phyloP scores from a whole-genome alignment of 1,140 invertebrate genomes.

The Copidosoma floridanum region DNA sequence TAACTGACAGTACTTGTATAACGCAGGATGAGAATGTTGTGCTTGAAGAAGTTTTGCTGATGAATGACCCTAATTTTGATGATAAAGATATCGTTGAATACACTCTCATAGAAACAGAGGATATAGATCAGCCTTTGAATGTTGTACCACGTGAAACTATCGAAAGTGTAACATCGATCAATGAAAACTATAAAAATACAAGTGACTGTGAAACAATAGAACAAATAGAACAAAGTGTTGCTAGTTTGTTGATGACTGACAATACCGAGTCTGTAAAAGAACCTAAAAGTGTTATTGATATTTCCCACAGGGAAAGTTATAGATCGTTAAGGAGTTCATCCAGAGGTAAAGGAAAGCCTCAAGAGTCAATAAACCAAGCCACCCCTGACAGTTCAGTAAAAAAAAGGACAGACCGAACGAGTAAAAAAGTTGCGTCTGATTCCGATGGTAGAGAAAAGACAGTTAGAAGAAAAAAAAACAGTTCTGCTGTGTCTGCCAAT shows the following conservation, averaged over 20 bases:
- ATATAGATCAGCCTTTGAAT: conserved; percentile 39
- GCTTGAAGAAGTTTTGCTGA: conserved; percentile 41
- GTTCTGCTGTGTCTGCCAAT: conserved; percentile 26
- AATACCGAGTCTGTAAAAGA: conserved; percentile 16
- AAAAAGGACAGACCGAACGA: neutral
- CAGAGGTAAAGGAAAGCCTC: no score
- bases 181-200: conserved; percentile 26
- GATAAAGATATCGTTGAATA: conserved; percentile 42
- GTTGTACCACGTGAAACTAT: conserved; percentile 29
- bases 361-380: no score
- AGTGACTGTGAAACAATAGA: conserved; percentile 25
- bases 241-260: no score
- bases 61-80: conserved; percentile 35
- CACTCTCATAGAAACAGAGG: conserved; percentile 45
- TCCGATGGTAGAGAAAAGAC: conserved; percentile 25
- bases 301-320: conserved; percentile 28
- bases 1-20: conserved; percentile 26
- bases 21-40: conserved; percentile 30
- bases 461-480: conserved; percentile 35
- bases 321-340: conserved; percentile 22
- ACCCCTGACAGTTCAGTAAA: no score
- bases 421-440: conserved; percentile 1
- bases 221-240: no score
- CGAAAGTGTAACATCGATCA: conserved; percentile 7
- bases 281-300: conserved; percentile 10